These are phyloP conservation scores for Ochropleura leucogaster DNA, from an alignment of 2,888 invertebrate genomes.

Conservation along the genomic window DNA sequence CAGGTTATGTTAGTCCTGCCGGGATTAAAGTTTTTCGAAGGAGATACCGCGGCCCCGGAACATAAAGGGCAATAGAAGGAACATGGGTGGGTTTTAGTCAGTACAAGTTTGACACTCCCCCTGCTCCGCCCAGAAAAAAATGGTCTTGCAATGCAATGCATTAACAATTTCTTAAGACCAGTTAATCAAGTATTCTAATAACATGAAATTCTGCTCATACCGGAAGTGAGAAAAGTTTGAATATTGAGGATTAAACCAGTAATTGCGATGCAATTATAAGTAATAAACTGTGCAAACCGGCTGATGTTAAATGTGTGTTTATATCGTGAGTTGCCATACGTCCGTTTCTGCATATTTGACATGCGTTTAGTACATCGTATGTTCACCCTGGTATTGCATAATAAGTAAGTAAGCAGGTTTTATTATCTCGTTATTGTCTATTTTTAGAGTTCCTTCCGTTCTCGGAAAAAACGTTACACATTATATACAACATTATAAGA, in stretches of 20 bases:
- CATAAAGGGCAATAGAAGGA: too few relatives aligned
- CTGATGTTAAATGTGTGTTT: constrained; percentile 9
- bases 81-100: too few relatives aligned
- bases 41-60: too few relatives aligned
- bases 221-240: constrained; percentile 26
- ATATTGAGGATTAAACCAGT: background rate
- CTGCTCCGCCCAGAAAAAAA: too few relatives aligned
- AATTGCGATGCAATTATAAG: constrained; percentile 43
- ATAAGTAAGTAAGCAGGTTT: background rate
- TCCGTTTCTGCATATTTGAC: constrained; percentile 24
- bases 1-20: too few relatives aligned
- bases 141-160: background rate
- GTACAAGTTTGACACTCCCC: too few relatives aligned
- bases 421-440: background rate
- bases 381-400: constrained; percentile 22
- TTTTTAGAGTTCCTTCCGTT: too few relatives aligned
- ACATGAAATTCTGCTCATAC: constrained; percentile 14
- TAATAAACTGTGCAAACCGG: constrained; percentile 38
- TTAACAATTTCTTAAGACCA: constrained; percentile 6
- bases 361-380: constrained; percentile 8
- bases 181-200: constrained; percentile 16
- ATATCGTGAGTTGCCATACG: constrained; percentile 23
- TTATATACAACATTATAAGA: too few relatives aligned
- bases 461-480: too few relatives aligned
- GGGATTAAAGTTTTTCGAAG: too few relatives aligned